Evolutionary conservation across 2,888 invertebrate species (phyloP).

Genomic region (Melanotus villosus): DNA sequence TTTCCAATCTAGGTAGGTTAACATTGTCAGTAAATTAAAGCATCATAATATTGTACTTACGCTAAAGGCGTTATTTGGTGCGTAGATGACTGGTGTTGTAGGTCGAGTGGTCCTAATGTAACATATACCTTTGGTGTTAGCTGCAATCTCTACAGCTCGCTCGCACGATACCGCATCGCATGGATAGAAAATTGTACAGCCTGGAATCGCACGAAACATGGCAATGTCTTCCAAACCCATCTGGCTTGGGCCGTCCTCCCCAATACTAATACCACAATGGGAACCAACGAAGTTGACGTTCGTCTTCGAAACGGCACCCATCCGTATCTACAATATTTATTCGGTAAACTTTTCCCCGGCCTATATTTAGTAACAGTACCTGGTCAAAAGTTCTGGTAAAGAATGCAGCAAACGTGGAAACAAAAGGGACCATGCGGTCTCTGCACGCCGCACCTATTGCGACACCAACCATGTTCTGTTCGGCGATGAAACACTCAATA

Average conservation of each 20-base stretch:
- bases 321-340: slow-evolving; percentile 80
- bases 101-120: slow-evolving; percentile 97
- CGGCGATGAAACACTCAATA: slow-evolving; percentile 99
- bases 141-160: slow-evolving; percentile 94
- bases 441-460: slow-evolving; percentile 96
- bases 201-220: slow-evolving; percentile 93
- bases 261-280: slow-evolving; percentile 98
- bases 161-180: slow-evolving; percentile 96
- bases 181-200: slow-evolving; percentile 84
- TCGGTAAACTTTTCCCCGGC: background rate
- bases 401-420: slow-evolving; percentile 98
- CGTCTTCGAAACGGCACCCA: slow-evolving; percentile 99
- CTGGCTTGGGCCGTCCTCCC: slow-evolving; percentile 98
- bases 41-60: slow-evolving; percentile 63
- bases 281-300: slow-evolving; percentile 98
- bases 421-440: slow-evolving; percentile 93
- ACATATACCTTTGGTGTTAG: slow-evolving; percentile 94
- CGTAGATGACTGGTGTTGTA: slow-evolving; percentile 88
- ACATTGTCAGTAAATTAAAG: background rate
- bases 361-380: slow-evolving; percentile 65
- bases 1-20: slow-evolving; percentile 74
- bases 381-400: slow-evolving; percentile 97
- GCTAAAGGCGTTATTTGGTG: slow-evolving; percentile 85
- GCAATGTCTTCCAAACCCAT: slow-evolving; percentile 99
- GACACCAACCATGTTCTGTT: slow-evolving; percentile 97